phyloP scores from a whole-genome alignment of 2,888 invertebrate genomes.

The Pachydiplax longipennis region DNA sequence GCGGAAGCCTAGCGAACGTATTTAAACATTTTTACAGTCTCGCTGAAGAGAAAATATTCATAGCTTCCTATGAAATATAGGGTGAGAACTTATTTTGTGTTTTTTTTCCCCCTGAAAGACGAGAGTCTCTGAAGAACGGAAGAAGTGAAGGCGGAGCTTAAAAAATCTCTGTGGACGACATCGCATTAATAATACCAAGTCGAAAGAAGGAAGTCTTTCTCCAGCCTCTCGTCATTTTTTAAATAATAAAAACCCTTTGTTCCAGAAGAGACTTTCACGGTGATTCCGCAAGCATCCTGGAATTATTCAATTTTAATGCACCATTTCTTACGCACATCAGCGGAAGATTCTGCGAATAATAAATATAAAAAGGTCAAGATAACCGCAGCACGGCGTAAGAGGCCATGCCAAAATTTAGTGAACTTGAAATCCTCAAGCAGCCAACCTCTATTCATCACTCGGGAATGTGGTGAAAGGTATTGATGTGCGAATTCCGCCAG shows the following conservation, averaged over 20 bases:
- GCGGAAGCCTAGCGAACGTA: not conserved
- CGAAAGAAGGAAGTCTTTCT: constrained; percentile 30
- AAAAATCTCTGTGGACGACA: constrained; percentile 23
- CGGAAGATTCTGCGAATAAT: not conserved
- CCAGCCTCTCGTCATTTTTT: not conserved
- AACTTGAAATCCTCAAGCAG: not conserved
- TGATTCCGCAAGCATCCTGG: not conserved
- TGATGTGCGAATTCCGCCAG: not conserved
- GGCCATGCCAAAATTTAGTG: not conserved
- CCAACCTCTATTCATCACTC: not conserved
- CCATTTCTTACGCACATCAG: not conserved
- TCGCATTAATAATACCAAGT: constrained; percentile 18
- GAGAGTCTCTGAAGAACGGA: not conserved
- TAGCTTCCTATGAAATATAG: not conserved
- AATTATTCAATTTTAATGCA: constrained; percentile 1
- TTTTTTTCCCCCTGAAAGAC: not conserved
- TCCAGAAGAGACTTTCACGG: not conserved
- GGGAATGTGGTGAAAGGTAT: not conserved
- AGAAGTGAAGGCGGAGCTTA: not conserved
- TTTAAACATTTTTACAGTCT: not conserved
- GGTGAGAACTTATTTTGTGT: not conserved
- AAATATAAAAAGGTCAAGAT: not conserved
- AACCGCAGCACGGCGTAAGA: not conserved
- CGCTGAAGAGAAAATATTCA: not conserved
- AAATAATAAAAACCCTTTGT: constrained; percentile 20